A percentile compares a stretch with the other conserved stretches of the same genome.
These are phyloP conservation scores for Myoxocephalus aenaeus DNA, from an alignment of 2,797 vertebrate species.

Conservation along the genomic window DNA sequence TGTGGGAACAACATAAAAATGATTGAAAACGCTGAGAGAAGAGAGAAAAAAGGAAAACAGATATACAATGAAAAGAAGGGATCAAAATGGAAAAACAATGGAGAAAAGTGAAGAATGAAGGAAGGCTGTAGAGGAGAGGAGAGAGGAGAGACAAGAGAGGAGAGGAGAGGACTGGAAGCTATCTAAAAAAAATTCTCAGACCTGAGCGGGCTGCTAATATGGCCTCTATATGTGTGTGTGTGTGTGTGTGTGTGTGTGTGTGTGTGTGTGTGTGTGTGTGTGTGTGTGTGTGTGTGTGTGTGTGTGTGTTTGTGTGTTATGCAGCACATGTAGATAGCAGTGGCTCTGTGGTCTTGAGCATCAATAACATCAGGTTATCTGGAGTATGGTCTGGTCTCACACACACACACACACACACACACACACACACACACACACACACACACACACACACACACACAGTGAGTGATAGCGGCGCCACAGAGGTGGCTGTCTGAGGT, in stretches of 20 bases:
- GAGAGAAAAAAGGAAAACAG: too few relatives aligned
- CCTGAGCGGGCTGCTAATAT: conserved; percentile 37
- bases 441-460: conserved; percentile 42
- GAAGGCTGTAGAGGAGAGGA: too few relatives aligned
- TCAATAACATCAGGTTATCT: conserved; percentile 86
- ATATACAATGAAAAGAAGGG: neutral
- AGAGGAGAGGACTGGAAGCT: neutral
- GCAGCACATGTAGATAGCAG: conserved; percentile 85
- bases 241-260: too few relatives aligned
- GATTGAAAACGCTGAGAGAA: neutral
- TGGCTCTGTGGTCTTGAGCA: conserved; percentile 86
- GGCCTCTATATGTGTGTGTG: neutral
- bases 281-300: conserved; percentile 35
- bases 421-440: conserved; percentile 40
- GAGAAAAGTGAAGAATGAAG: neutral
- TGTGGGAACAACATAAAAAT: neutral
- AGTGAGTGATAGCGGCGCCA: conserved; percentile 77
- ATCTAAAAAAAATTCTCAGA: conserved; percentile 33
- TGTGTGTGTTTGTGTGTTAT: conserved; percentile 65
- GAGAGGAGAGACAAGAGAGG: neutral
- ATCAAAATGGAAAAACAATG: neutral
- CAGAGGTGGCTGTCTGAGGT: conserved; percentile 77
- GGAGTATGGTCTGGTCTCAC: conserved; percentile 69
- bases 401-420: conserved; percentile 45
- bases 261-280: neutral